A percentile compares a stretch with the other conserved stretches of the same genome.
These are phyloP conservation scores for Sesamia nonagrioides DNA, from an alignment of 1,140 invertebrate species.

Conservation along the genomic window DNA sequence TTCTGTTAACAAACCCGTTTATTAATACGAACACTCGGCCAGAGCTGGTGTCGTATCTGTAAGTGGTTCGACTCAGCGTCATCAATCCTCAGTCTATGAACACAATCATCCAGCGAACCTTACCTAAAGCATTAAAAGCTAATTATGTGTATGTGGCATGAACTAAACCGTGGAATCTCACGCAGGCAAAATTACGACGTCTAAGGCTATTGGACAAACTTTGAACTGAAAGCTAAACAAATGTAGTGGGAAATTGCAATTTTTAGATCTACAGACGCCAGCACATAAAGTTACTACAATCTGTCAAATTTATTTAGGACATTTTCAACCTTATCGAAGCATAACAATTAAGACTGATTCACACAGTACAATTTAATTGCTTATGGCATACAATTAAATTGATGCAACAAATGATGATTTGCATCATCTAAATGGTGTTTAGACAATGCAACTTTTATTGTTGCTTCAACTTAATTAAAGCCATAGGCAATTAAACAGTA, in stretches of 20 bases:
- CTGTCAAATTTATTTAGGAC: no score
- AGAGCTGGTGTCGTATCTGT: slow-evolving; percentile 41
- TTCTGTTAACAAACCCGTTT: slow-evolving; percentile 52
- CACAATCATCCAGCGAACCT: slow-evolving; percentile 86
- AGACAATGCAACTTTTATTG: no score
- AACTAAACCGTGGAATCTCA: slow-evolving; percentile 75
- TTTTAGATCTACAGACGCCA: slow-evolving; percentile 24
- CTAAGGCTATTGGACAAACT: slow-evolving; percentile 17
- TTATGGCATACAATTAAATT: no score
- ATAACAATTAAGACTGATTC: no score
- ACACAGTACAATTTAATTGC: no score
- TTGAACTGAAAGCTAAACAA: slow-evolving; percentile 30
- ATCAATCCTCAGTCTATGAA: slow-evolving; percentile 82
- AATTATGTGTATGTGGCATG: slow-evolving; percentile 85
- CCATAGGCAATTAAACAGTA: no score
- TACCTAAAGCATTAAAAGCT: slow-evolving; percentile 87
- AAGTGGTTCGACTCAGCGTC: slow-evolving; percentile 37
- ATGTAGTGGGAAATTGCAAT: slow-evolving; percentile 14
- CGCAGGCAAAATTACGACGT: slow-evolving; percentile 35
- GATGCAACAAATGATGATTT: no score
- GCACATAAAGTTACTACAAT: no score
- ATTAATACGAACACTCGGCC: slow-evolving; percentile 24
- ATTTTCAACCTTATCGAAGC: no score
- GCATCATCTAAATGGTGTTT: no score
- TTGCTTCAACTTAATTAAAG: no score